A percentile compares a stretch with the other conserved stretches of the same genome.
Evolutionary conservation across 2,797 vertebrate species (phyloP).

Genomic region (Anguilla marmorata): DNA sequence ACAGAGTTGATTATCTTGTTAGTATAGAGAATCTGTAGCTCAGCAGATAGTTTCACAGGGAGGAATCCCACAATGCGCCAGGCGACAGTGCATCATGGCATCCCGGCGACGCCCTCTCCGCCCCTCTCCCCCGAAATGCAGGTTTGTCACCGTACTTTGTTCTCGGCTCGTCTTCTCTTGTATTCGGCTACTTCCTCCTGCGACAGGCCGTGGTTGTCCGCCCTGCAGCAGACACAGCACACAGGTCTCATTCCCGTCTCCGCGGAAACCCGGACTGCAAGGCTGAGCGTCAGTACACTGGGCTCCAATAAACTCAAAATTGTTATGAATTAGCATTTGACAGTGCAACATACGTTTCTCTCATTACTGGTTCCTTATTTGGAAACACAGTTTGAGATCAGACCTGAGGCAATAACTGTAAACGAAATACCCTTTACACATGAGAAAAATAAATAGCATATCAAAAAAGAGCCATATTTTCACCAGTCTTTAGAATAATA

Average conservation of each 20-base stretch:
- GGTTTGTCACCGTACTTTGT: constrained; percentile 64
- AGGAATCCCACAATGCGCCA: constrained; percentile 46
- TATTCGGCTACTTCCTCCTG: constrained; percentile 78
- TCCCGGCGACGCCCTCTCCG: constrained; percentile 71
- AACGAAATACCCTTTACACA: background rate
- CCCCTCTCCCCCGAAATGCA: constrained; percentile 42
- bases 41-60: constrained; percentile 44
- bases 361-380: background rate
- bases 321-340: background rate
- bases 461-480: background rate
- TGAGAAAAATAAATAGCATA: background rate
- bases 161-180: constrained; percentile 83
- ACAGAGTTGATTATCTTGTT: background rate
- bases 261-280: background rate
- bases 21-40: background rate
- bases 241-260: background rate
- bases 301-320: background rate
- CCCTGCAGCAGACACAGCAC: constrained; percentile 63
- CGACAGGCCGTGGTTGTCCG: constrained; percentile 81
- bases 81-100: constrained; percentile 26
- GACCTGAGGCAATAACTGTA: background rate
- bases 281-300: background rate
- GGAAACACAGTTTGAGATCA: background rate
- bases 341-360: background rate
- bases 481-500: background rate